Conservation (phyloP, 2,797 vertebrate genomes). For the Bradypodion pumilum region DNA sequence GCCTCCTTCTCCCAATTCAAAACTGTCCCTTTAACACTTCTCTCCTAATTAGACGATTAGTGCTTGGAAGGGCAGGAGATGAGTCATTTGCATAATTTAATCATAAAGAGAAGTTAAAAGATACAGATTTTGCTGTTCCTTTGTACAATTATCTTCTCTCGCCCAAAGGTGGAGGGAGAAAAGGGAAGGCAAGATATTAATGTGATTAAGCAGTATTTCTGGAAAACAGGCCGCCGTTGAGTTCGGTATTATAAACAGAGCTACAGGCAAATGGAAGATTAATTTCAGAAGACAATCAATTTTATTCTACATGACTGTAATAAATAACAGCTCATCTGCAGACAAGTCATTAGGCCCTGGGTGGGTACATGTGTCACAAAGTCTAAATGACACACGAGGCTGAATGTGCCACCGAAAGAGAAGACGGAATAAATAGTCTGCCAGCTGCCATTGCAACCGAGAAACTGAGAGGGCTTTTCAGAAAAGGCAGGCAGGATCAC, state of each 20-base stretch:
- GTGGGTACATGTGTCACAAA: constrained; percentile 83
- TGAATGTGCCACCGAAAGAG: constrained; percentile 69
- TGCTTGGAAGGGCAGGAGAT: constrained; percentile 87
- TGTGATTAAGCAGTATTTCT: constrained; percentile 93
- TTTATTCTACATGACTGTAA: constrained; percentile 91
- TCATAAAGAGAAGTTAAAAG: constrained; percentile 91
- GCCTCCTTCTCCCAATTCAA: constrained; percentile 77
- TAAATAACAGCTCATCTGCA: constrained; percentile 89
- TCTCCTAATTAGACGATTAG: constrained; percentile 92
- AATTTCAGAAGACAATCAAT: constrained; percentile 94
- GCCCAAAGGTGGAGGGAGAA: constrained; percentile 63
- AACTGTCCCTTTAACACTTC: constrained; percentile 86
- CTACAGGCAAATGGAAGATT: constrained; percentile 90
- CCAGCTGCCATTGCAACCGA: constrained; percentile 52
- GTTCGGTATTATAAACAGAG: constrained; percentile 87
- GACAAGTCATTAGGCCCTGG: constrained; percentile 85
- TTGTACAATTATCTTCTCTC: constrained; percentile 89
- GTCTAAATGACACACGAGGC: constrained; percentile 82
- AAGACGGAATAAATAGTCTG: constrained; percentile 64
- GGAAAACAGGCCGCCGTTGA: constrained; percentile 83
- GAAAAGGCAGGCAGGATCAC: constrained; percentile 18
- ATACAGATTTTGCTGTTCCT: constrained; percentile 89
- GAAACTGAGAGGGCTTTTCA: constrained; percentile 52
- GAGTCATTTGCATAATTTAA: constrained; percentile 92
- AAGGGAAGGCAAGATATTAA: constrained; percentile 85